These are phyloP conservation scores for Calliopum simillimum DNA, from an alignment of 2,888 invertebrate genomes.

Conservation along the genomic window DNA sequence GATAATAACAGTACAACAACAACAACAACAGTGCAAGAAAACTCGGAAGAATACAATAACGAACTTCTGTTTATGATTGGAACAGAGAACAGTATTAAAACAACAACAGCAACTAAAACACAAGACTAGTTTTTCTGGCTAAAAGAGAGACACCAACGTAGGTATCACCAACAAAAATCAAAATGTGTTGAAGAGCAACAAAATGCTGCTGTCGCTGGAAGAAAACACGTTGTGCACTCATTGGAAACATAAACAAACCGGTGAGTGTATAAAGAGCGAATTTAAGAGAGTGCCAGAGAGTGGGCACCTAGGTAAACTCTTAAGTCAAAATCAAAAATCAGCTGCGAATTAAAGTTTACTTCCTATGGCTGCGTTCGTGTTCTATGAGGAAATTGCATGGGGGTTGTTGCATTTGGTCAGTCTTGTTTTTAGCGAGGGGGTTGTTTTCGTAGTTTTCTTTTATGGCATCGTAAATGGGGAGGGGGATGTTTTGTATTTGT, in stretches of 20 bases:
- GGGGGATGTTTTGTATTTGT: no score
- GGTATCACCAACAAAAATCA: no score
- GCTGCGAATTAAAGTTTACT: no score
- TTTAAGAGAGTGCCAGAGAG: background rate
- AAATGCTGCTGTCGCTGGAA: background rate
- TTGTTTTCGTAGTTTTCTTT: background rate
- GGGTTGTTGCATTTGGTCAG: no score
- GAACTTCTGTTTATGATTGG: no score
- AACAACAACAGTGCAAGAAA: background rate
- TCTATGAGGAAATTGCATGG: no score
- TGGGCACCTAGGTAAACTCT: background rate
- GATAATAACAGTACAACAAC: slow-evolving; percentile 5
- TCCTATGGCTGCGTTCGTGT: no score
- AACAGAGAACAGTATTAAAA: no score
- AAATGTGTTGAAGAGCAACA: slow-evolving; percentile 1
- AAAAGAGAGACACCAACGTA: no score
- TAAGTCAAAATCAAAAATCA: background rate
- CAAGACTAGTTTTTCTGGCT: no score
- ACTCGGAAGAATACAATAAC: slow-evolving; percentile 7
- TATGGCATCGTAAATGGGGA: background rate
- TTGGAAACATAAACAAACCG: slow-evolving; percentile 30
- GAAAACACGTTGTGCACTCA: slow-evolving; percentile 33
- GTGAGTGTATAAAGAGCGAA: background rate
- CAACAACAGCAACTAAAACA: no score
- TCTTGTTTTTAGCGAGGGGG: background rate